Evolutionary conservation across 2,888 invertebrate species (phyloP), one percentile per base, ranked within the genome.

Genomic region (Isoperla grammatica): DNA sequence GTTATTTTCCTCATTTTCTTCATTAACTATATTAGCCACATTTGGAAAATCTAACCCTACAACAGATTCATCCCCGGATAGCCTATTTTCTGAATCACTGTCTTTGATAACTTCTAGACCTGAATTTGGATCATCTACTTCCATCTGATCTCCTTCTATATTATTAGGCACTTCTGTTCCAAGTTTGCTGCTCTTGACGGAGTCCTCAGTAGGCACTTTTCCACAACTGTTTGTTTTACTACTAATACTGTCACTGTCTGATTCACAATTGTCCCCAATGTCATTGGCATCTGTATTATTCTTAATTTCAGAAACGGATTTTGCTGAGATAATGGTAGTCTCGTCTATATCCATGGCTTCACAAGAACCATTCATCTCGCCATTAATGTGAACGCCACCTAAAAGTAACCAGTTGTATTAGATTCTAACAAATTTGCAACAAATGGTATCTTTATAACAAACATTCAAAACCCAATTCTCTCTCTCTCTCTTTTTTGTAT

Each of bases 381-480:
- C 77, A 65, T 77, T 77, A 60, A 73, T 69, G 67, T 75, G 74
- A 61, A 72, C 65, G 60, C 65, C 66, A 68, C 73, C 75, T 75
- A 66, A 40, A 72, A 73, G 23, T 61, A 42, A 59, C 46, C 58
- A 61, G 6, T 19, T 9, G 8, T 8, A n/a, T n/a, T n/a, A n/a
- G n/a, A n/a, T n/a, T n/a, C n/a, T n/a, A n/a, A n/a, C n/a, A n/a
- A n/a, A n/a, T n/a, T n/a, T n/a, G n/a, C n/a, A n/a, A n/a, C 13
- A 42, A 42, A n/a, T 45, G 15, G 45, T 45, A 45, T 11, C 15
- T 45, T 15, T 11, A 45, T 17, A 5, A 45, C 17, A 45, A n/a
- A n/a, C n/a, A n/a, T n/a, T n/a, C n/a, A n/a, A n/a, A n/a, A n/a
- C n/a, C n/a, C n/a, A n/a, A n/a, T n/a, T n/a, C n/a, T n/a, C n/a